Evolutionary conservation across 1,140 invertebrate genomes (phyloP).

Genomic region (Drosophila aff.): DNA sequence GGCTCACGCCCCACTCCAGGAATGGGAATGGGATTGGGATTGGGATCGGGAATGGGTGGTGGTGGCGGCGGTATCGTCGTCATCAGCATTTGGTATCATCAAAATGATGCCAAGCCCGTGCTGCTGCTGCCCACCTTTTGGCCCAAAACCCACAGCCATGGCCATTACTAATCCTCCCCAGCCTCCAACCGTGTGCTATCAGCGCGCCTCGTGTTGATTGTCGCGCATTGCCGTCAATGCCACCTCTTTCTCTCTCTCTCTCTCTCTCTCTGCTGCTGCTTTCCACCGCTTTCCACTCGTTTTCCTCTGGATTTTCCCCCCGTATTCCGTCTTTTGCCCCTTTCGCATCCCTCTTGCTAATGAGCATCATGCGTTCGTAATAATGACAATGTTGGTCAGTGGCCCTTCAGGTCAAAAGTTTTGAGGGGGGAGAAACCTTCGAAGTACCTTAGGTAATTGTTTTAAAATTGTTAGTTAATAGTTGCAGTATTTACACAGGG

Average conservation of each 20-base stretch:
- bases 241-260: conserved; percentile 1
- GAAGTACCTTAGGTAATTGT: neutral
- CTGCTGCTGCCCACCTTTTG: conserved; percentile 62
- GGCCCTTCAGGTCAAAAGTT: neutral
- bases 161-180: conserved; percentile 75
- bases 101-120: conserved; percentile 64
- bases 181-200: conserved; percentile 59
- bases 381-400: conserved; percentile 37
- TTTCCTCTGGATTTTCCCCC: conserved; percentile 2
- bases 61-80: conserved; percentile 32
- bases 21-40: conserved; percentile 17
- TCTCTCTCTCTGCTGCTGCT: neutral
- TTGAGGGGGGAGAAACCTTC: neutral
- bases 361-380: conserved; percentile 69
- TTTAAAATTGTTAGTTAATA: too few relatives aligned
- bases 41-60: neutral
- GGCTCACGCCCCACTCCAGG: conserved; percentile 21
- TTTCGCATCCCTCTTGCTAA: conserved; percentile 21
- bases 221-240: conserved; percentile 77
- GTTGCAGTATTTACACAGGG: fast-evolving
- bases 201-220: conserved; percentile 75
- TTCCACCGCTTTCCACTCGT: neutral
- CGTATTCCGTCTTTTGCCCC: neutral
- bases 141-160: conserved; percentile 42
- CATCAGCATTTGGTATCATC: conserved; percentile 62